Base-by-base conservation (phyloP, 1,140 invertebrate species). In the Drosophila lini region DNA sequence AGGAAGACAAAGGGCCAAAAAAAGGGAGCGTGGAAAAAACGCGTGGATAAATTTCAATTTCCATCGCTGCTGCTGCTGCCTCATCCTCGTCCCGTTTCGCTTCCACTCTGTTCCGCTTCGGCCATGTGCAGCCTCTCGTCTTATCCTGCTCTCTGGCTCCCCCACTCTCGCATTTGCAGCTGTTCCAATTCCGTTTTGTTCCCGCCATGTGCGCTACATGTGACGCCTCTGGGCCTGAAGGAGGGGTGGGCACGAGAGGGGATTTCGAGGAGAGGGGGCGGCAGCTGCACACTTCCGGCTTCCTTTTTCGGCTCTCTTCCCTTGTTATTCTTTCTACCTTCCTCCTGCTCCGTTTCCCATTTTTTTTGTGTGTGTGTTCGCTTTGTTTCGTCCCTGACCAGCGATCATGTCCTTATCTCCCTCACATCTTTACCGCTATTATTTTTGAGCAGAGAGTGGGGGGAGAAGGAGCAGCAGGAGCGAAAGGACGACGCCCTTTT, bases 151-250 rank as follows among this genome's bases (percentile, higher is more conserved):
- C 36, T 65, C 64, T 62, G 22, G 22, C 22, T 22, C 22, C 22
- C 22, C 13, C 42, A 19, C 10, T 59, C 22, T 41, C 11, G 11
- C 25, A 52, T 64, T 64, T 64, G 65, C 61, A 65, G 60, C 28
- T 55, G 50, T 81, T 74, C 40, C 75, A 67, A 61, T 89, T 60
- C 56, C 85, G 57, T 36, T 57, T 48, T 53, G 81, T 83, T 82
- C 58, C 80, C 68, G 67, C 71, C 84, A 90, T 88, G 85, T 89
- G 84, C 81, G 71, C 76, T 75, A 65, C 82, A 86, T 88, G 84
- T 88, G 83, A 81, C 75, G 55, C 34, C 69, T 68, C 65, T 75
- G 48, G 60, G 16, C 28, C 42, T 16, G 19, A 10, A 31, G 15
- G 22, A 10, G 38, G 19, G 28, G 28, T 9, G n/a, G 28, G 36